phyloP scores from a whole-genome alignment of 2,888 invertebrate genomes.

The Allolobophora icterica region DNA sequence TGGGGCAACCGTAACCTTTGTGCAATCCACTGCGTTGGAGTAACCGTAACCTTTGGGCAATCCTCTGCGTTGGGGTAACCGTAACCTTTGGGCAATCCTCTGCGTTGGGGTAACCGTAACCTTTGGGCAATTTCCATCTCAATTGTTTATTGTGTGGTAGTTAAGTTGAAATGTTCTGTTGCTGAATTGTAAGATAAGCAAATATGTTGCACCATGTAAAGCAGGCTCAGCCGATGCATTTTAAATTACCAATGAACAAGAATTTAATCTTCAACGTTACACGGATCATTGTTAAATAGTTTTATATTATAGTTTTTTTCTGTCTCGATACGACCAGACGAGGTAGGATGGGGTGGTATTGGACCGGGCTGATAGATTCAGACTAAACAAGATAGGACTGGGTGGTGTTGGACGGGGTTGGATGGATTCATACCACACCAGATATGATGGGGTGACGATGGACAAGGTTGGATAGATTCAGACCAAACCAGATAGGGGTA shows the following conservation, averaged over 20 bases:
- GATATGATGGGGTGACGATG: neutral
- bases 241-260: neutral
- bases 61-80: too few relatives aligned
- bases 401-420: neutral
- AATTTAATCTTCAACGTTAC: neutral
- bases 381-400: neutral
- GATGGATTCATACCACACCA: neutral
- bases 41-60: too few relatives aligned
- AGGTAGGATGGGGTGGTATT: neutral
- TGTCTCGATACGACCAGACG: neutral
- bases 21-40: too few relatives aligned
- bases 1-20: too few relatives aligned
- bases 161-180: too few relatives aligned
- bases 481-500: too few relatives aligned
- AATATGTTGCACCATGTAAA: neutral
- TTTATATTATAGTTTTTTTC: neutral
- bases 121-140: too few relatives aligned
- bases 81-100: too few relatives aligned
- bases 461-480: neutral
- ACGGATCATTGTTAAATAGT: neutral
- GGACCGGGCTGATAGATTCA: neutral
- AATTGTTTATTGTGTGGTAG: too few relatives aligned
- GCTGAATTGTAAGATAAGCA: too few relatives aligned
- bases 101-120: too few relatives aligned
- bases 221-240: neutral